Evolutionary conservation across 2,888 invertebrate species (phyloP).

Genomic region (Morinoia aosen): DNA sequence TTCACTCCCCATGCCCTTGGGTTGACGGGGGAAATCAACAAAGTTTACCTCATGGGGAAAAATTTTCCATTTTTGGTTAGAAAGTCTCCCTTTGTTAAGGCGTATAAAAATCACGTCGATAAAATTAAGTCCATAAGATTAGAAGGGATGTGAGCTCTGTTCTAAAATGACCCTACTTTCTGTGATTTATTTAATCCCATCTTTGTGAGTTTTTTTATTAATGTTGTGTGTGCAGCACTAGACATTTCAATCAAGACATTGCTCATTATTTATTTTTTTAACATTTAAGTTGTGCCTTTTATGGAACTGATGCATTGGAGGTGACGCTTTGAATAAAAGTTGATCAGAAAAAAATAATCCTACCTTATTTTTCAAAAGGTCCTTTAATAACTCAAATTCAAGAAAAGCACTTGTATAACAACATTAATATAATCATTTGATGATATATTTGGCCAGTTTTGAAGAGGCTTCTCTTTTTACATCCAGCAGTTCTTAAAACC

Average conservation of each 20-base stretch:
- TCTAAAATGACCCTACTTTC: background rate
- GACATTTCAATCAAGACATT: background rate
- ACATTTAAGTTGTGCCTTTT: background rate
- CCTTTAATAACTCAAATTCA: no score
- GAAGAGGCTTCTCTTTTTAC: no score
- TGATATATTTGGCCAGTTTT: no score
- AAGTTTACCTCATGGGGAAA: slow-evolving; percentile 72
- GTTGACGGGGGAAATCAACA: slow-evolving; percentile 69
- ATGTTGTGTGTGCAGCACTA: background rate
- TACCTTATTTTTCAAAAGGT: no score
- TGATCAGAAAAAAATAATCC: no score
- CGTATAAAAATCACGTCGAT: slow-evolving; percentile 68
- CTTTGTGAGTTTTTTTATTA: background rate
- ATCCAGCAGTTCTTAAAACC: no score
- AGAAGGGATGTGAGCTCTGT: background rate
- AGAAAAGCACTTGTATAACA: no score
- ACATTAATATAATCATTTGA: no score
- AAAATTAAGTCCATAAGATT: slow-evolving; percentile 59
- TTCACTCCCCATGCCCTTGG: slow-evolving; percentile 68
- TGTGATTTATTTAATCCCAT: no score
- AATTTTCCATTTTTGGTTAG: slow-evolving; percentile 71
- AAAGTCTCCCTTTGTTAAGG: slow-evolving; percentile 71
- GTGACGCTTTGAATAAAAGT: background rate
- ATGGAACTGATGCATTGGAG: background rate
- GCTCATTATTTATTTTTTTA: background rate